Percentiles rank a stretch among this genome's conserved stretches.
These are phyloP conservation scores for Phocides pigmalion DNA, from an alignment of 1,140 invertebrate genomes.

Conservation along the genomic window DNA sequence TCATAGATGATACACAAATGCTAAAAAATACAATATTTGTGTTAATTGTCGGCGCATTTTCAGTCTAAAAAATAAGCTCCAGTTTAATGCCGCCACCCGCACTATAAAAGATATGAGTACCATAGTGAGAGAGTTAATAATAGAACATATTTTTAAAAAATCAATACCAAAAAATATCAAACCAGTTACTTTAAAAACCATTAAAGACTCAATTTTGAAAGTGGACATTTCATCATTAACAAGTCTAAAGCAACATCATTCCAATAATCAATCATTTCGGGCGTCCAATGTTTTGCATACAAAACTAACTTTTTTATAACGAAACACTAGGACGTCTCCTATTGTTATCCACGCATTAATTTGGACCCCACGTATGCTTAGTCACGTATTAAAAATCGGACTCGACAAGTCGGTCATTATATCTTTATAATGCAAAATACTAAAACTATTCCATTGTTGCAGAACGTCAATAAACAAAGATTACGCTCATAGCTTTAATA, in stretches of 20 bases:
- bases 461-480: constrained; percentile 63
- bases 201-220: too few relatives aligned
- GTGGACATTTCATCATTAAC: background rate
- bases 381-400: constrained; percentile 50
- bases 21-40: too few relatives aligned
- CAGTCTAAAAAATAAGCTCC: too few relatives aligned
- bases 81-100: too few relatives aligned
- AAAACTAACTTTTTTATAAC: constrained; percentile 10
- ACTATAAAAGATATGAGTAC: too few relatives aligned
- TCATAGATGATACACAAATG: too few relatives aligned
- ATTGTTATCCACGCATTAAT: constrained; percentile 3
- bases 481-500: constrained; percentile 41
- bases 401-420: constrained; percentile 47
- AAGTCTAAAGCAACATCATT: background rate
- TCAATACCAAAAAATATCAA: too few relatives aligned
- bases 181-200: too few relatives aligned
- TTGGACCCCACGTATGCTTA: constrained; percentile 47
- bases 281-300: constrained; percentile 16
- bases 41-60: too few relatives aligned
- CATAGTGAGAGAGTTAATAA: too few relatives aligned
- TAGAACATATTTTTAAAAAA: too few relatives aligned
- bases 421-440: constrained; percentile 47
- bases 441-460: constrained; percentile 45
- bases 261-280: constrained; percentile 14
- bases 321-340: background rate